phyloP scores from a whole-genome alignment of 2,113 vertebrate genomes.

The Tragelaphus buxtoni region DNA sequence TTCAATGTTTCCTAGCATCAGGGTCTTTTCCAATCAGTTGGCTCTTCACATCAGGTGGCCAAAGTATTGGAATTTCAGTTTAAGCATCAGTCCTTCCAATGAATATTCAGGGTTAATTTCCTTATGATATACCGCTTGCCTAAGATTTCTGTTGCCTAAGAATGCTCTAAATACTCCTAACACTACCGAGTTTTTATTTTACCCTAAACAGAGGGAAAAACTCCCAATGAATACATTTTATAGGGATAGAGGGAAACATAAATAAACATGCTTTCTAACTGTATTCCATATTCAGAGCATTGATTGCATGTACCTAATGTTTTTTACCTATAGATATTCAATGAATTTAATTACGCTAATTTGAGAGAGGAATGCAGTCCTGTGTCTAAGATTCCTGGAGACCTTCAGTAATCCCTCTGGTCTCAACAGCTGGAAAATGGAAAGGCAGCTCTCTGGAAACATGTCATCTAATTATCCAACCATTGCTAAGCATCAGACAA shows the following conservation, averaged over 20 bases:
- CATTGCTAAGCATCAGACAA: background rate
- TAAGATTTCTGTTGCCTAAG: background rate
- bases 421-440: background rate
- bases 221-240: background rate
- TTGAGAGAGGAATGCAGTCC: background rate
- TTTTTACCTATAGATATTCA: slow-evolving; percentile 1
- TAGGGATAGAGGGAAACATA: background rate
- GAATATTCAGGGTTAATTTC: background rate
- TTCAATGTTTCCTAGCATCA: background rate
- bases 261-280: background rate
- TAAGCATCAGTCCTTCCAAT: background rate
- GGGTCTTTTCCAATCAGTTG: background rate
- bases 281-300: background rate
- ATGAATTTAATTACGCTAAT: background rate
- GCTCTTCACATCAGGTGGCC: background rate
- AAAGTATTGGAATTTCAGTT: background rate
- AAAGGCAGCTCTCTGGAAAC: background rate
- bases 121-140: background rate
- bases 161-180: background rate
- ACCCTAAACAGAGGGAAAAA: background rate
- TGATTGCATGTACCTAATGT: background rate
- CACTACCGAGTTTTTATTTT: background rate
- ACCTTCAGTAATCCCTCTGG: background rate
- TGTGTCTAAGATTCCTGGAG: background rate
- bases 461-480: background rate